Base-by-base conservation (phyloP, 2,113 vertebrate genomes). In the Pagrus major region DNA sequence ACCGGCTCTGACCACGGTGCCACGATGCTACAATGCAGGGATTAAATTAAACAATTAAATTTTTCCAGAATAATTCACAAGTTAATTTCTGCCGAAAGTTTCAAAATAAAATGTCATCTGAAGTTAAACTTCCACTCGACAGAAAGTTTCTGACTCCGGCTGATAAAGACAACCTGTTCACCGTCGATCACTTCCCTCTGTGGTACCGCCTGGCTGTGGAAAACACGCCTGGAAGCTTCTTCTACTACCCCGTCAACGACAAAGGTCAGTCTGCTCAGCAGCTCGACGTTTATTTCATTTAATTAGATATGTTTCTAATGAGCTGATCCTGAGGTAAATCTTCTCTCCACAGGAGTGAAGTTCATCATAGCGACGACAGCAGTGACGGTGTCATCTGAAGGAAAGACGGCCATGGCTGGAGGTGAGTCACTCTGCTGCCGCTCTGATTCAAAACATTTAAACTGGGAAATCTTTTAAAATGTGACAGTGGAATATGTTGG, bases 181-280 rank as follows among this genome's bases (percentile, higher is more conserved):
- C 97, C 47, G 88, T 97, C 82, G 97, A 98, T 80, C 96, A 96
- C 89, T 99, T 98, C 82, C 98, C 98, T 0, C 93, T 98, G 73
- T 99, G 98, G 98, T 99, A 99, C 88, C 96, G 97, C 0, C 90
- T 97, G 69, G 97, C 98, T 0, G 96, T 95, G 0, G 97, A 98
- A 73, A 96, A 96, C 78, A 94, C 95, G 11, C 90, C 96, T 0
- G 97, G 97, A 29, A 96, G 90, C 80, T 98, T 99, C 91, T 94
- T 94, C 85, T 99, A 96, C 90, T 97, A 95, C 81, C 82, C 92
- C 0, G 88, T 90, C 5, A 95, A 95, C 20, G 96, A 97, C 0
- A 95, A 94, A 94, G 94, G 93, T 90, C 37, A 1, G 10, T 58
- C 15, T 52, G 49, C 8, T 15, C n/a, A 39, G 1, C 33, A n/a